Evolutionary conservation across 1,140 invertebrate species (phyloP).

Genomic region (Drosophila novamexicana): DNA sequence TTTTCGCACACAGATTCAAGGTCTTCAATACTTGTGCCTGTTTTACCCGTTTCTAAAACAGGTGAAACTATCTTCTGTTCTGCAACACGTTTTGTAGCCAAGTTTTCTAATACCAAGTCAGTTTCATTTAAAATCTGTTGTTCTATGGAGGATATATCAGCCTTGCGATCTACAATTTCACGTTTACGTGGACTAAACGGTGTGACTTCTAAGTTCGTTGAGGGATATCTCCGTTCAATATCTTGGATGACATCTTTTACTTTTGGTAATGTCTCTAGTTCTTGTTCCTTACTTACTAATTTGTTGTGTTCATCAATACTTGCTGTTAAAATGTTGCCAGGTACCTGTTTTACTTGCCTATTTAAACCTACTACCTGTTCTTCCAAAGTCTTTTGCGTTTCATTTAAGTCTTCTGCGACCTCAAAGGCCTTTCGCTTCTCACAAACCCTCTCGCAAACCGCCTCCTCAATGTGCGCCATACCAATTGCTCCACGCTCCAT

Average conservation of each 20-base stretch:
- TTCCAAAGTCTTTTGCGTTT: constrained; percentile 76
- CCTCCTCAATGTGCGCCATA: constrained; percentile 58
- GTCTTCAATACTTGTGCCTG: constrained; percentile 50
- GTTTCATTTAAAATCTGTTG: constrained; percentile 71
- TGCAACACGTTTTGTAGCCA: constrained; percentile 26
- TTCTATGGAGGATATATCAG: constrained; percentile 63
- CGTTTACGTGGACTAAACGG: constrained; percentile 73
- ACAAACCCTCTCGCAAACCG: constrained; percentile 76
- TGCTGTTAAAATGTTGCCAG: constrained; percentile 65
- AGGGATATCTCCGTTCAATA: constrained; percentile 66
- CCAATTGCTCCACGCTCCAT: constrained; percentile 46
- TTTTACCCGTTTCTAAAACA: constrained; percentile 31
- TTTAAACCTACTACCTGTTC: constrained; percentile 69
- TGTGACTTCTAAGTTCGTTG: constrained; percentile 57
- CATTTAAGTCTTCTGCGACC: constrained; percentile 74
- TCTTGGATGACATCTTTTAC: constrained; percentile 73
- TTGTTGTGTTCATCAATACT: constrained; percentile 56
- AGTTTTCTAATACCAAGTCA: constrained; percentile 65
- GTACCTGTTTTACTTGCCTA: constrained; percentile 64
- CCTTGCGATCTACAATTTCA: constrained; percentile 35
- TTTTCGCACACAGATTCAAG: constrained; percentile 62
- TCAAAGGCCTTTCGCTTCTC: constrained; percentile 72
- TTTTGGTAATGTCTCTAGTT: constrained; percentile 55
- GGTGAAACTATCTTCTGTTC: constrained; percentile 48
- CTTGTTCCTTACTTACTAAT: constrained; percentile 58